Evolutionary conservation across 2,888 invertebrate species (phyloP).

Genomic region (Pediacus dermestoides): DNA sequence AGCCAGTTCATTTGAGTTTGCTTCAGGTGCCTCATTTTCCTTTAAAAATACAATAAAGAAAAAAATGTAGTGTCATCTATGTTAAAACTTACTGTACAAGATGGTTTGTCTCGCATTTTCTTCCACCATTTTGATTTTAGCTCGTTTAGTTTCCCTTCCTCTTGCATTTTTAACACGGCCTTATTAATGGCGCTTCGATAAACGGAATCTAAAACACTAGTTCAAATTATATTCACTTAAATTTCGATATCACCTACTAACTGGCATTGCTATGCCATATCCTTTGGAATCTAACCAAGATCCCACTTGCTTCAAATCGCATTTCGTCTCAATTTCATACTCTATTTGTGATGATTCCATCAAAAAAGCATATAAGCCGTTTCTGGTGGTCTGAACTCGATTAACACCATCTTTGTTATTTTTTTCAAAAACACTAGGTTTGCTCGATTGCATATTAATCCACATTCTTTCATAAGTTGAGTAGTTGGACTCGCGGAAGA

Average conservation of each 20-base stretch:
- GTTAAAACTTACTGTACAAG: constrained; percentile 38
- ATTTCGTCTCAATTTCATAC: constrained; percentile 82
- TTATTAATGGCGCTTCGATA: constrained; percentile 81
- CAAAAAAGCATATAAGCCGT: constrained; percentile 83
- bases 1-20: constrained; percentile 52
- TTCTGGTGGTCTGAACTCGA: constrained; percentile 72
- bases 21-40: not conserved
- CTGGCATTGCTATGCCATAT: constrained; percentile 89
- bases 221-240: no score
- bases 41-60: not conserved
- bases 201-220: constrained; percentile 73
- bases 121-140: constrained; percentile 94
- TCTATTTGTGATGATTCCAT: constrained; percentile 97
- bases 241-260: no score
- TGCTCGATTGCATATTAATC: constrained; percentile 69
- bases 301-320: constrained; percentile 79
- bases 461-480: constrained; percentile 39
- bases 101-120: constrained; percentile 51
- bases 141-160: constrained; percentile 74
- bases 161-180: constrained; percentile 85
- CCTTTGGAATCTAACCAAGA: constrained; percentile 83
- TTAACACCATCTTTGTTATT: constrained; percentile 84
- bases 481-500: constrained; percentile 68
- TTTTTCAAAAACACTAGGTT: constrained; percentile 76
- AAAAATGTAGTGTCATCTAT: no score